Percentiles rank a stretch among this genome's conserved stretches.
phyloP scores from a whole-genome alignment of 2,888 invertebrate genomes.

The Thalpophila matura region DNA sequence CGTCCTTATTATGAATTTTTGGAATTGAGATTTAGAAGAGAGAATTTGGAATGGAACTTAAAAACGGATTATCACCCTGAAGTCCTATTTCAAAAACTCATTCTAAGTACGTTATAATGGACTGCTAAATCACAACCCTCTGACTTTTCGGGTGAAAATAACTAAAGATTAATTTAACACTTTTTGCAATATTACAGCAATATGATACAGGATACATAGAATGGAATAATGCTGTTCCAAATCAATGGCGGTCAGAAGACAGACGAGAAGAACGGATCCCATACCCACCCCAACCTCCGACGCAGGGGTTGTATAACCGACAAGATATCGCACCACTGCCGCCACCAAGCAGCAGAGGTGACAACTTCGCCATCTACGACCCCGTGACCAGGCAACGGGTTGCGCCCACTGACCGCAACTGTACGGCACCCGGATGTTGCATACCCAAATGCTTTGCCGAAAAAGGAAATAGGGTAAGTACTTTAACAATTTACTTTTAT shows the following conservation, averaged over 20 bases:
- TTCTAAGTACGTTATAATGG: too few species aligned
- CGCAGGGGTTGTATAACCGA: conserved; percentile 62
- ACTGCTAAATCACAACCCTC: too few species aligned
- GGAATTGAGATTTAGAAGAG: too few species aligned
- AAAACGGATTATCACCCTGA: too few species aligned
- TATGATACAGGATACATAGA: conserved; percentile 47
- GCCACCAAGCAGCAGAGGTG: conserved; percentile 65
- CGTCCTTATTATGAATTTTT: too few species aligned
- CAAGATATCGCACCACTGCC: conserved; percentile 56
- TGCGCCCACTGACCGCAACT: conserved; percentile 89
- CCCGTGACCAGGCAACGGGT: conserved; percentile 83
- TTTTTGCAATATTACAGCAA: conserved; percentile 42
- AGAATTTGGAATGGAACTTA: too few species aligned
- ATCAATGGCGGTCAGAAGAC: conserved; percentile 47
- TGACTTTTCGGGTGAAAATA: too few species aligned
- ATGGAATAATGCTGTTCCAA: conserved; percentile 52
- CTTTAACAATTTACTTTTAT: neutral
- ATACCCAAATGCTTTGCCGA: conserved; percentile 97
- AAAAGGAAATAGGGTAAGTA: conserved; percentile 94
- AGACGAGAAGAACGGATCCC: conserved; percentile 28
- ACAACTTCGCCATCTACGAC: conserved; percentile 80
- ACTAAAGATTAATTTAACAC: neutral
- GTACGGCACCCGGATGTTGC: conserved; percentile 93
- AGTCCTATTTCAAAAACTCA: too few species aligned
- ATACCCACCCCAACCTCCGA: conserved; percentile 43